Evolutionary conservation across 2,113 vertebrate genomes (phyloP), one percentile per base, ranked within the genome.

Genomic region (Dryoscopus gambensis): DNA sequence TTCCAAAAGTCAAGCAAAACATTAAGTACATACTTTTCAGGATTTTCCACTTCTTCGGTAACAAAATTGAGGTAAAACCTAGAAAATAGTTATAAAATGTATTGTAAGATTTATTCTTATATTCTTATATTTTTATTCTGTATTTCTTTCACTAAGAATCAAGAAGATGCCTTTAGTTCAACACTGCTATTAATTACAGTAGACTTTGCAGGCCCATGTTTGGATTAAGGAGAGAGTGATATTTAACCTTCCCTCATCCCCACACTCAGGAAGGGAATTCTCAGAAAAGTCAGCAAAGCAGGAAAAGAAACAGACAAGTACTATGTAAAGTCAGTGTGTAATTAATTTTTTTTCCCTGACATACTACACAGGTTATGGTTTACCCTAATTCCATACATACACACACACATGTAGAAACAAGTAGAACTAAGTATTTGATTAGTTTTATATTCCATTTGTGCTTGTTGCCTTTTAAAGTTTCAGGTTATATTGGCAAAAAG

Each of bases 51-150:
- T 98, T 99, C 99, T 97, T 99, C 99, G 6, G 99, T 99, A 53
- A 99, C 98, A 98, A 99, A 99, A 97, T 99, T 99, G 90, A 99
- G 98, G 94, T 99, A 99, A 98, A 99, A 99, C 99, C 99, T 99
- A 94, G 69, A 87, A 93, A 40, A 93, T 24, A 97, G 37, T 76
- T 90, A 86, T 13, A 86, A 95, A 73, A 69, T 2, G 0, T 55
- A 53, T 82, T 77, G 17, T 20, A 92, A 85, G 35, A 33, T 52
- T 77, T 37, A 52, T 86, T 67, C 5, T 47, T 69, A 17, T 17
- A 25, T 33, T 56, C 17, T 39, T n/a, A 15, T 12, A 33, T 37
- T 85, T 91, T 87, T 10, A 73, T 53, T 56, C 39, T 55, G 13
- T 50, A 44, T 80, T 84, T 86, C 42, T 93, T 80, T 70, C 59